phyloP scores from a whole-genome alignment of 2,888 invertebrate genomes.

The Chymomyza caudatula region DNA sequence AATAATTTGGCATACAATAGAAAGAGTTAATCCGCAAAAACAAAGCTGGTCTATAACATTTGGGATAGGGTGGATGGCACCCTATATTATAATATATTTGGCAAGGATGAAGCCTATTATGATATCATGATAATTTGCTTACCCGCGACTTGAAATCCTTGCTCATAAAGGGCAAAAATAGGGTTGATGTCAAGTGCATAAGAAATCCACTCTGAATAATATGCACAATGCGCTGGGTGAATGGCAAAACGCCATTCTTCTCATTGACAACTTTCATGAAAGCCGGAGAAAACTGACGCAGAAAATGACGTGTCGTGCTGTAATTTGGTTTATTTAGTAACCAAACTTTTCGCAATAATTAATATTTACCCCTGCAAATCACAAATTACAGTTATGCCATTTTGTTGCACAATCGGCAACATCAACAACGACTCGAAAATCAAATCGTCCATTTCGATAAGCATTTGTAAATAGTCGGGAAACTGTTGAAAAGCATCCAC shows the following conservation, averaged over 20 bases:
- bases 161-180: conserved; percentile 74
- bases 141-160: conserved; percentile 72
- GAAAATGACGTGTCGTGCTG: conserved; percentile 70
- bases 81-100: too few species aligned
- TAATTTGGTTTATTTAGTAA: background rate
- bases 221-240: conserved; percentile 70
- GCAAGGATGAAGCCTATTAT: too few species aligned
- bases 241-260: conserved; percentile 71
- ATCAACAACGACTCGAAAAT: conserved; percentile 73
- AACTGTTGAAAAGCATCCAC: conserved; percentile 74
- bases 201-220: conserved; percentile 73
- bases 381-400: conserved; percentile 73
- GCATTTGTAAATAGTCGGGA: conserved; percentile 69
- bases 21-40: too few species aligned
- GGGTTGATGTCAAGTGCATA: conserved; percentile 67
- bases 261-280: conserved; percentile 70
- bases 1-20: too few species aligned
- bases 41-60: too few species aligned
- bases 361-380: conserved; percentile 70
- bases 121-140: conserved; percentile 28
- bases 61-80: too few species aligned
- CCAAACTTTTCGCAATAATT: background rate
- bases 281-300: conserved; percentile 64
- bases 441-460: conserved; percentile 75
- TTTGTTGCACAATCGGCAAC: conserved; percentile 70